phyloP scores from a whole-genome alignment of 2,797 vertebrate genomes.

The Tadarida brasiliensis region DNA sequence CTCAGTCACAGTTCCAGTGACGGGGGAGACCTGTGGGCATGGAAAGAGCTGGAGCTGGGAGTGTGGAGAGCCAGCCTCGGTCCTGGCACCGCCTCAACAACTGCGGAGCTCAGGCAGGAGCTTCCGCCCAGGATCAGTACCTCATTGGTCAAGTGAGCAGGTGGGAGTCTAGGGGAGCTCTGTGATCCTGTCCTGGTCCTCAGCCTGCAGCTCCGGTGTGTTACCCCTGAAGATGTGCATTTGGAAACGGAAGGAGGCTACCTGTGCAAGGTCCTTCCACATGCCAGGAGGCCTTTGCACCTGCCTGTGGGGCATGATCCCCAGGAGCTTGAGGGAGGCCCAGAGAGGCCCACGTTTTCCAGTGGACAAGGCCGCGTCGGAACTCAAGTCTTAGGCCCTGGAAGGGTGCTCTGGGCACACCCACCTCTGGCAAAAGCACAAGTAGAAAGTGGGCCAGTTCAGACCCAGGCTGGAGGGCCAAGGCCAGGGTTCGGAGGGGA shows the following conservation, averaged over 20 bases:
- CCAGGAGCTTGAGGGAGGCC: background rate
- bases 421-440: background rate
- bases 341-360: background rate
- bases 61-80: background rate
- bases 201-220: background rate
- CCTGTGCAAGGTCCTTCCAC: background rate
- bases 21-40: too few species aligned
- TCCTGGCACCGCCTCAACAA: background rate
- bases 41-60: background rate
- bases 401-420: background rate
- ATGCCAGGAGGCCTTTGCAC: background rate
- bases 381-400: background rate
- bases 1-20: background rate
- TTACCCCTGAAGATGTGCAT: background rate
- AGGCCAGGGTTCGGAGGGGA: background rate
- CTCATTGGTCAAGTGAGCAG: too few species aligned
- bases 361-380: background rate
- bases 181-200: background rate
- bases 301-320: background rate
- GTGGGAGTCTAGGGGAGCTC: background rate
- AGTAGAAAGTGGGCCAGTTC: background rate
- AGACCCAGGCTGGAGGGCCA: background rate
- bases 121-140: background rate
- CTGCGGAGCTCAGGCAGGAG: background rate
- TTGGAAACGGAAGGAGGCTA: background rate